Evolutionary conservation across 2,113 vertebrate genomes (phyloP).

Genomic region (Suncus etruscus): DNA sequence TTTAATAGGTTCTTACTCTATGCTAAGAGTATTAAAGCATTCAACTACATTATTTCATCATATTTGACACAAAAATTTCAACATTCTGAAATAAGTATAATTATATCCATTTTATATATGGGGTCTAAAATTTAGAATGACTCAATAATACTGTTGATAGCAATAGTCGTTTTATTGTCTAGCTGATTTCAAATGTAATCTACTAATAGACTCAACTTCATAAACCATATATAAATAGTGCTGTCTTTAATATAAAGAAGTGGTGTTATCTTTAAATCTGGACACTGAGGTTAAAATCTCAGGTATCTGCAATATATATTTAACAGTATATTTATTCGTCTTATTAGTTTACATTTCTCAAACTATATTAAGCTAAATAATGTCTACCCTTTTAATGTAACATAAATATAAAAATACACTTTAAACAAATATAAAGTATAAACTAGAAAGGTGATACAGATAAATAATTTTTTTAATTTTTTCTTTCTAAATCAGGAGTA

Average conservation of each 20-base stretch:
- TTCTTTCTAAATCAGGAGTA: too few species aligned
- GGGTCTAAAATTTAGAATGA: constrained; percentile 6
- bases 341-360: background rate
- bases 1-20: background rate
- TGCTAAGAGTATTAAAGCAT: background rate
- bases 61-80: background rate
- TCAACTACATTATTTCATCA: background rate
- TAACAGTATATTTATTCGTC: background rate
- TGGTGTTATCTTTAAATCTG: background rate
- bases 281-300: background rate
- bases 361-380: background rate
- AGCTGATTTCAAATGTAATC: background rate
- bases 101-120: constrained; percentile 8
- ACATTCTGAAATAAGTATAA: background rate
- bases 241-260: background rate
- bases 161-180: background rate
- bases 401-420: background rate
- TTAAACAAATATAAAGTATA: background rate
- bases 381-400: background rate
- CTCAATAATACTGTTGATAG: background rate
- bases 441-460: background rate
- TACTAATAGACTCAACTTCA: background rate
- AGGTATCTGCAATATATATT: background rate
- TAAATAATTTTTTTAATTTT: background rate
- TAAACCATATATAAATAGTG: too few species aligned